These are phyloP conservation scores for Hippopotamus amphibius DNA, from an alignment of 2,113 vertebrate species.

Conservation along the genomic window DNA sequence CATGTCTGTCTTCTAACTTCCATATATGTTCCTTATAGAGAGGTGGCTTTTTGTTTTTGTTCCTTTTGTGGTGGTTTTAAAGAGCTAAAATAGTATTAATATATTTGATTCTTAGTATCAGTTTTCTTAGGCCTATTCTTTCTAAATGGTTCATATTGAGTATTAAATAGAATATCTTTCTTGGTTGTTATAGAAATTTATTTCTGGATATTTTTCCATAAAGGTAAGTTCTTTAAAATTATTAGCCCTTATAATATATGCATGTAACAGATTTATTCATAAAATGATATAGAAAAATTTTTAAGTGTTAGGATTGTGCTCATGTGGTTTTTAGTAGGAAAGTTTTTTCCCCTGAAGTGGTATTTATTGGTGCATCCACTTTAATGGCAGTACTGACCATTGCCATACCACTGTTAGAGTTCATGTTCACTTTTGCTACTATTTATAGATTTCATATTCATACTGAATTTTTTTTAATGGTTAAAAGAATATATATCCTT, in stretches of 20 bases:
- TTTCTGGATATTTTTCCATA: background rate
- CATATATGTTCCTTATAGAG: background rate
- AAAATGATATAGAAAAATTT: background rate
- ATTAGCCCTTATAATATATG: background rate
- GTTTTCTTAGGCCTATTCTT: constrained; percentile 20
- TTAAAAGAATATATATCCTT: background rate
- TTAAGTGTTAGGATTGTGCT: background rate
- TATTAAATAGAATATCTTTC: constrained; percentile 14
- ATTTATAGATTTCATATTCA: background rate
- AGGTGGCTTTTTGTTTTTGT: background rate
- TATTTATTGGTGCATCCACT: background rate
- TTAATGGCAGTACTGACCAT: background rate
- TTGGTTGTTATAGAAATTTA: background rate
- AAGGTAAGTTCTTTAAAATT: constrained; percentile 17
- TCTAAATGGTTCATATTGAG: background rate
- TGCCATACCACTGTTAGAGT: background rate
- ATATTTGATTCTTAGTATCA: background rate
- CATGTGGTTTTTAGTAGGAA: background rate
- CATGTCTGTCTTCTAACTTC: background rate
- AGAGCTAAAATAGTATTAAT: background rate
- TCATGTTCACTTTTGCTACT: background rate
- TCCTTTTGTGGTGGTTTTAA: constrained; percentile 16
- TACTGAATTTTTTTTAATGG: background rate
- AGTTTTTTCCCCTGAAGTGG: background rate
- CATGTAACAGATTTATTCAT: constrained; percentile 27